Evolutionary conservation across 2,888 invertebrate genomes (phyloP).

Genomic region (Actias luna): DNA sequence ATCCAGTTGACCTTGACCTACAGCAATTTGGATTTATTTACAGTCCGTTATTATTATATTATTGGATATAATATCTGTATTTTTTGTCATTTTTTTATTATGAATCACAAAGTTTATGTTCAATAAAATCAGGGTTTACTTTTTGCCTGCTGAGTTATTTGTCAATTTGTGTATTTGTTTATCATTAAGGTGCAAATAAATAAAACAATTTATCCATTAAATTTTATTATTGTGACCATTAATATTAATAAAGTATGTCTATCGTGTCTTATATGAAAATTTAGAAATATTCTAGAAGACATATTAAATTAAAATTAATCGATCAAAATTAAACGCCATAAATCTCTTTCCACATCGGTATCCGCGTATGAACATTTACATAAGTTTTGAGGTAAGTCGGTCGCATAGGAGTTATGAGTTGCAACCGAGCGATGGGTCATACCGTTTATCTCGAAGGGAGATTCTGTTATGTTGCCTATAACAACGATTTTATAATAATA

Average conservation of each 20-base stretch:
- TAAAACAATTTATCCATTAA: too few species aligned
- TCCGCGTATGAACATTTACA: constrained; percentile 4
- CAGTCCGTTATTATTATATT: neutral
- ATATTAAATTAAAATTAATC: neutral
- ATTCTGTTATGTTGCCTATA: neutral
- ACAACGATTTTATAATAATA: too few species aligned
- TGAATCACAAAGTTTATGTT: neutral
- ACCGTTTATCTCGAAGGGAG: neutral
- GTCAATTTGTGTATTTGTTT: too few species aligned
- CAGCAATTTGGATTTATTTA: neutral
- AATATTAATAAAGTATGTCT: too few species aligned
- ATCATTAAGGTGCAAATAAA: neutral
- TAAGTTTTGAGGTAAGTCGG: constrained; percentile 17
- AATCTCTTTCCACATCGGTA: constrained; percentile 10
- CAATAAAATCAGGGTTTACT: neutral
- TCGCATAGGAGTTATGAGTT: constrained; percentile 15
- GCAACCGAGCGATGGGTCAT: constrained; percentile 7
- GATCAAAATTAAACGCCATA: neutral
- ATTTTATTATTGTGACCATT: too few species aligned
- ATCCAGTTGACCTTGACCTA: neutral
- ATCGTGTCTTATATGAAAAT: too few species aligned
- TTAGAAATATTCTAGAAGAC: too few species aligned
- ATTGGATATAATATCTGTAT: neutral
- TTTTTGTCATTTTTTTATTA: neutral
- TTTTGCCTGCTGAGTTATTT: neutral